Base-by-base conservation (phyloP, 1,140 invertebrate species). In the Lepeophtheirus salmonis region DNA sequence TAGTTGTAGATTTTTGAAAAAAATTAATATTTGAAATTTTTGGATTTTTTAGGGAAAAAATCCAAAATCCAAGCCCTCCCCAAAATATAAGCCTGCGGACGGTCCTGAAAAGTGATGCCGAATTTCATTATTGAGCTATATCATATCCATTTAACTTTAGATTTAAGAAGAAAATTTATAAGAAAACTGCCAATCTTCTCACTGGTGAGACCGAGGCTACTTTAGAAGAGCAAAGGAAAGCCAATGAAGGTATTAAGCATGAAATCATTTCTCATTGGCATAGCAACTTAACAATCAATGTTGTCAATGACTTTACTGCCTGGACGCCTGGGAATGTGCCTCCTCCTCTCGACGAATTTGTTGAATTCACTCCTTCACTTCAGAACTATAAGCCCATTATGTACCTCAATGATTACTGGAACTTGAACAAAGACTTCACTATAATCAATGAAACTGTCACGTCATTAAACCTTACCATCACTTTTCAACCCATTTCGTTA, bases 341-440 rank as follows among this genome's bases (percentile, higher is more conserved):
- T 3, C 77, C 83, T 48, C 91, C 92, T 24, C 72, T 97, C 1
- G 87, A 96, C 76, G 87, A 95, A 69, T 92, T 80, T 72, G 82
- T 98, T 12, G 80, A 87, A 65, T 98, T 98, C 72, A 77, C 89
- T 25, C 79, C 83, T 16, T 78, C 79, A 59, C 17, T 97, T 96
- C 69, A 86, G 67, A 76, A 81, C 18, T 98, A 98, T 69, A 88
- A 90, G 67, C 96, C 96, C 22, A 83, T 95, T 24, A 68, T 98
- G n/a, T 97, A 86, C 69, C 76, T 87, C 18, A 98, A 98, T 76
- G 90, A 97, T 66, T 99, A 95, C 71, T 99, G 95, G 95, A 99
- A 98, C 71, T 82, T 98, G 75, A 80, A 89, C 68, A 78, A 84
- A 64, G 96, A 99, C 67, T 99, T 98, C 75, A 79, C 82, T 63